These are phyloP conservation scores for Phalacrocorax carbo DNA, from an alignment of 2,113 vertebrate species.

Conservation along the genomic window DNA sequence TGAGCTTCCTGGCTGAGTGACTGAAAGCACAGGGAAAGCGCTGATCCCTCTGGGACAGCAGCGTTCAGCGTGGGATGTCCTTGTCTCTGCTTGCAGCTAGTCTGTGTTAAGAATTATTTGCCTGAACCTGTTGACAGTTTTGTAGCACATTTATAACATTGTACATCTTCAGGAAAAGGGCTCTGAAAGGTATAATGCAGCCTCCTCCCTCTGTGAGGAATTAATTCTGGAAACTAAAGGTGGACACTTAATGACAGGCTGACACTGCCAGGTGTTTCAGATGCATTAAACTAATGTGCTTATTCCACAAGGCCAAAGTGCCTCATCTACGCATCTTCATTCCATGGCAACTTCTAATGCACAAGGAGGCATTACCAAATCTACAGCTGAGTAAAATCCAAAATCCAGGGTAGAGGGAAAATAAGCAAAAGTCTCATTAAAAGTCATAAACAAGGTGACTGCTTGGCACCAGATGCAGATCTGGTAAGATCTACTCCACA, in stretches of 20 bases:
- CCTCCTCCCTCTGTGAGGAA: not conserved
- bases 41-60: not conserved
- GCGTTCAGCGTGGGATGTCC: not conserved
- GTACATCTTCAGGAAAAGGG: not conserved
- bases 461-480: not conserved
- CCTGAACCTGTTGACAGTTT: not conserved
- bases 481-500: not conserved
- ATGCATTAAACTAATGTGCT: not conserved
- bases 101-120: rapidly evolving
- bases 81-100: not conserved
- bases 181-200: not conserved
- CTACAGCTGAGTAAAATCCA: not conserved
- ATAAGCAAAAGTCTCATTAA: not conserved
- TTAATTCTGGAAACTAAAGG: not conserved
- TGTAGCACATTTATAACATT: not conserved
- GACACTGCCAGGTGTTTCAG: not conserved
- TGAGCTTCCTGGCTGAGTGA: not conserved
- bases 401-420: not conserved
- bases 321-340: not conserved
- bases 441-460: not conserved
- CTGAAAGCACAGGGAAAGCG: not conserved
- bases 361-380: not conserved
- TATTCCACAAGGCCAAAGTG: not conserved
- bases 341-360: not conserved
- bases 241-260: not conserved